Evolutionary conservation across 2,113 vertebrate species (phyloP), one percentile per base, ranked within the genome.

Genomic region (Malurus elegans): DNA sequence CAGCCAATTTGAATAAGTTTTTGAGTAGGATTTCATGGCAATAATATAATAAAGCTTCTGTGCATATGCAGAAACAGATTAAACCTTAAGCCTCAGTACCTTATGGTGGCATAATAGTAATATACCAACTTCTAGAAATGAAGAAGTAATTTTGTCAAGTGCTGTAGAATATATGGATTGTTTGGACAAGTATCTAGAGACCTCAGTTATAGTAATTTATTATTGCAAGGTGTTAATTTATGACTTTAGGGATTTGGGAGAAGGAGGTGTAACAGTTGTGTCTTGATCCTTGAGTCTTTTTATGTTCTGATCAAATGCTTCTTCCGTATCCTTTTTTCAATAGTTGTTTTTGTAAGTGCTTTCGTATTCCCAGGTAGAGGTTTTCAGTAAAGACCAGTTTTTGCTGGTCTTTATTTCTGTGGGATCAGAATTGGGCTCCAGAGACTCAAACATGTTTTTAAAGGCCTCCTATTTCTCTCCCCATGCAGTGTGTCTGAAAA

Each of bases 1-100:
- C 11, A 93, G 72, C 67, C 75, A 93, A 48, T 81, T 57, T 76
- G 79, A 93, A 50, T 92, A 81, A 62, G 18, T 66, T 96, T 96
- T 74, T 91, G 34, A 93, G 28, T 64, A 57, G 44, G 48, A 80
- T 90, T 81, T 94, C 51, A 45, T 79, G 56, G 50, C 61, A 80
- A 28, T 56, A 91, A 79, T 58, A 79, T 58, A 25, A 29, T 65
- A 34, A 25, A 75, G 31, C 29, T 84, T 92, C 69, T 80, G 29
- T 62, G 24, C 25, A 3, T 90, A 13, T 53, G 21, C 36, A n/a
- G 70, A 53, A 95, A 86, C 18, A 66, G 21, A 51, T 62, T 56
- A 53, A 86, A 81, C 17, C 8, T 31, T 64, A 57, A 73, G 45
- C 25, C 36, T 78, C 44, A 73, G 17, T 72, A 42, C 14, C 4